phyloP scores from a whole-genome alignment of 2,888 invertebrate species.

The Caradrina clavipalpis region DNA sequence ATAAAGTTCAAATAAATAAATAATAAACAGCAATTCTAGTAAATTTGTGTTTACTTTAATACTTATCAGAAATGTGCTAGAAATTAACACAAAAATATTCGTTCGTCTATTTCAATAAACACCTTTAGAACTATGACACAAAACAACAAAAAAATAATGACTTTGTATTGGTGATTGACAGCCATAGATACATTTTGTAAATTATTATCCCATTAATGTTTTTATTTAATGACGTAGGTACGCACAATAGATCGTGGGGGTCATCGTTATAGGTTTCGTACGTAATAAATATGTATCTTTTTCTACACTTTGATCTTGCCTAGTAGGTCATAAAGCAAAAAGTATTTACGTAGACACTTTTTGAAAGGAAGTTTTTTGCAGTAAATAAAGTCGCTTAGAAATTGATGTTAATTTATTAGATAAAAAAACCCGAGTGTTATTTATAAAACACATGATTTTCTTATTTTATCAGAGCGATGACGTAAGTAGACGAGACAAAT shows the following conservation, averaged over 20 bases:
- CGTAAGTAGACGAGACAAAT: background rate
- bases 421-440: background rate
- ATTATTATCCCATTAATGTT: constrained; percentile 16
- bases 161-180: constrained; percentile 19
- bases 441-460: background rate
- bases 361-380: background rate
- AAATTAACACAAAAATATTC: constrained; percentile 3
- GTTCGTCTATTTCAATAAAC: constrained; percentile 14
- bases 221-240: constrained; percentile 39
- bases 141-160: constrained; percentile 12
- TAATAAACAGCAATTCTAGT: background rate
- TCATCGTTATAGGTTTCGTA: constrained; percentile 10
- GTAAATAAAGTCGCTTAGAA: background rate
- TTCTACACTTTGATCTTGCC: constrained; percentile 10
- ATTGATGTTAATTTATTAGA: background rate
- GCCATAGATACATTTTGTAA: background rate
- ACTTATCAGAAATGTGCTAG: constrained; percentile 7
- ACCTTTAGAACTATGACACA: background rate
- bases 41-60: background rate
- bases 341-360: constrained; percentile 9
- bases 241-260: constrained; percentile 18
- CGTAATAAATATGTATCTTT: constrained; percentile 7
- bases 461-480: background rate
- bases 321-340: background rate
- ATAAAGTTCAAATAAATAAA: background rate